Evolutionary conservation across 2,113 vertebrate species (phyloP).

Genomic region (Atlantisia rogersi): DNA sequence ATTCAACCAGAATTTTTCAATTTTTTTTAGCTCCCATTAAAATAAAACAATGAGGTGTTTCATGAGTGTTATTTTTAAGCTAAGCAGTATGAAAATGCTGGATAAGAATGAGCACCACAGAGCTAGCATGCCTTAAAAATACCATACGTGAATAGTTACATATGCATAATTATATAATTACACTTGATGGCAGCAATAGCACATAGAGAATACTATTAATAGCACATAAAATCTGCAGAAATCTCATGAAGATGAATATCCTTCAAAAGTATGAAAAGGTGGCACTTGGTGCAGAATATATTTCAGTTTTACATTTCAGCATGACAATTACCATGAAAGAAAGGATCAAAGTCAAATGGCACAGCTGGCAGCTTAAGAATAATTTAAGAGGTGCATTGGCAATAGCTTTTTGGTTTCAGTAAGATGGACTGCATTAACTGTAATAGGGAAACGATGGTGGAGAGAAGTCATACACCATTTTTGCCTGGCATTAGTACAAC

Average conservation of each 20-base stretch:
- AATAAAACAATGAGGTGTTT: background rate
- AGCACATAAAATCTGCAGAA: slow-evolving; percentile 1
- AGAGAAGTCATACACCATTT: slow-evolving; percentile 7
- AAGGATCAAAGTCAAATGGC: slow-evolving; percentile 53
- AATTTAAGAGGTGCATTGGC: slow-evolving; percentile 63
- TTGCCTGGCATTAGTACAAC: background rate
- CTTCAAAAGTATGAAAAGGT: slow-evolving; percentile 22
- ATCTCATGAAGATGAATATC: slow-evolving; percentile 15
- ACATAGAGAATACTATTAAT: slow-evolving; percentile 57
- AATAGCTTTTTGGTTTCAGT: slow-evolving; percentile 43
- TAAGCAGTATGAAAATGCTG: background rate
- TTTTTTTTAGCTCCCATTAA: slow-evolving; percentile 13
- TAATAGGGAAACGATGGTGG: slow-evolving; percentile 44
- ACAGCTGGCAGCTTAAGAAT: slow-evolving; percentile 58
- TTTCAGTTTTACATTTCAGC: slow-evolving; percentile 59
- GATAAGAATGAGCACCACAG: background rate
- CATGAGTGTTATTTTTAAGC: slow-evolving; percentile 6
- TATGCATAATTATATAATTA: slow-evolving; percentile 67
- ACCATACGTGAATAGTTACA: slow-evolving; percentile 3
- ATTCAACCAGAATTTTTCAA: background rate
- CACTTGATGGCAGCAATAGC: slow-evolving; percentile 74
- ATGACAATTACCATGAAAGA: slow-evolving; percentile 54
- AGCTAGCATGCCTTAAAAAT: slow-evolving; percentile 42
- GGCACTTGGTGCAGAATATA: slow-evolving; percentile 28
- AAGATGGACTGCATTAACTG: slow-evolving; percentile 56